These are phyloP conservation scores for Paramacrobiotus metropolitanus DNA, from an alignment of 1,140 invertebrate species.

Conservation along the genomic window DNA sequence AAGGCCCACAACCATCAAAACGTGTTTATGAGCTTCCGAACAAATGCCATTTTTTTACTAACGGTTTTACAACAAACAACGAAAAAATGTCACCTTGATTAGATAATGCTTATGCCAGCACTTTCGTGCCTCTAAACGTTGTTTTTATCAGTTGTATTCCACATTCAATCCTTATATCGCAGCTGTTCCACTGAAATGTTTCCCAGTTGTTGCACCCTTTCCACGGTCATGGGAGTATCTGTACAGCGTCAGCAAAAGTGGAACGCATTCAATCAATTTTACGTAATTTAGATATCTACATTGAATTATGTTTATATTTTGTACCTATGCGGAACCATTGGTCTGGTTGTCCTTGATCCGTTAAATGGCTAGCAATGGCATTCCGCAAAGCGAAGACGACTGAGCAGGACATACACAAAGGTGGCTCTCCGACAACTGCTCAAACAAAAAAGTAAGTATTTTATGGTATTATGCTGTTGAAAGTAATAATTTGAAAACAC, in stretches of 20 bases:
- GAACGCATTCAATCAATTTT: not conserved
- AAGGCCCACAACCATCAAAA: too few species aligned
- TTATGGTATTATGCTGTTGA: not conserved
- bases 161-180: not conserved
- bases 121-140: too few species aligned
- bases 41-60: too few species aligned
- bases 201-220: conserved; percentile 1
- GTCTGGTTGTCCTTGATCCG: not conserved
- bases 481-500: conserved; percentile 10
- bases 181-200: not conserved
- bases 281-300: not conserved
- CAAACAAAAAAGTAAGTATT: not conserved
- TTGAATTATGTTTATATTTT: not conserved
- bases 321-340: not conserved
- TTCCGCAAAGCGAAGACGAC: conserved; percentile 18
- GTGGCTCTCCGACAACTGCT: conserved; percentile 22
- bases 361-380: conserved; percentile 9
- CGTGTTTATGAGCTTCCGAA: too few species aligned
- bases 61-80: too few species aligned
- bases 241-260: conserved; percentile 15
- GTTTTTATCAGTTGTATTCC: too few species aligned
- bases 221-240: conserved; percentile 9
- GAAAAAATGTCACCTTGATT: too few species aligned
- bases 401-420: conserved; percentile 18
- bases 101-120: too few species aligned